These are phyloP conservation scores for Chelonoidis abingdonii DNA, from an alignment of 2,113 vertebrate species.

Conservation along the genomic window DNA sequence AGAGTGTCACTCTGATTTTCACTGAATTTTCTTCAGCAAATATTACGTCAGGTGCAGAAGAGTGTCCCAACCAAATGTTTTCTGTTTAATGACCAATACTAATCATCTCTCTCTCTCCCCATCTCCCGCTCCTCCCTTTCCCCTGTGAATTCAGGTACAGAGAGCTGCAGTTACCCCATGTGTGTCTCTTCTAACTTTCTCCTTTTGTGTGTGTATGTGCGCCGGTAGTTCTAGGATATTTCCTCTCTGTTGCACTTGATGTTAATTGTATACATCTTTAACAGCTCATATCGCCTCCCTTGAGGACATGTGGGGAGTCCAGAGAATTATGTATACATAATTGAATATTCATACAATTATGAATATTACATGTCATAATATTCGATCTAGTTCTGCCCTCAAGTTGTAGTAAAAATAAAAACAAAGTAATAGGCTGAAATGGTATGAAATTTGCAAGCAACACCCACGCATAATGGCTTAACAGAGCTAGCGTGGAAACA, in stretches of 20 bases:
- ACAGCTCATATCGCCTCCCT: conserved; percentile 63
- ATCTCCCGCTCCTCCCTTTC: conserved; percentile 63
- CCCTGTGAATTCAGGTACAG: conserved; percentile 56
- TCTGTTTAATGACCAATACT: conserved; percentile 71
- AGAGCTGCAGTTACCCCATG: conserved; percentile 38
- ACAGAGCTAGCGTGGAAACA: not conserved
- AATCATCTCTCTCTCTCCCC: conserved; percentile 61
- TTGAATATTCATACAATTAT: no score
- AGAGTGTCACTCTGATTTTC: conserved; percentile 47
- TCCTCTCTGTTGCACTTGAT: conserved; percentile 69
- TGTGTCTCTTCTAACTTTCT: conserved; percentile 13
- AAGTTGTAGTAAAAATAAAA: conserved; percentile 25
- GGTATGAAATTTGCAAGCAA: conserved; percentile 56
- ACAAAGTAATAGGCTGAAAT: conserved; percentile 57
- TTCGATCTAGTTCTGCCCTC: conserved; percentile 44
- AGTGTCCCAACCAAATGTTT: conserved; percentile 66
- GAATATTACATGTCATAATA: conserved; percentile 70
- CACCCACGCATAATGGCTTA: conserved; percentile 45
- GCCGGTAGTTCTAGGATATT: conserved; percentile 56
- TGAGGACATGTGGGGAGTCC: conserved; percentile 57
- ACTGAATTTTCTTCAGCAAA: conserved; percentile 60
- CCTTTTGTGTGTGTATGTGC: conserved; percentile 33
- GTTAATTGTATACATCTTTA: conserved; percentile 70
- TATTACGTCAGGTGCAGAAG: conserved; percentile 56
- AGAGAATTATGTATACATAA: no score